Evolutionary conservation across 2,113 vertebrate species (phyloP).

Genomic region (Corvus hawaiiensis): DNA sequence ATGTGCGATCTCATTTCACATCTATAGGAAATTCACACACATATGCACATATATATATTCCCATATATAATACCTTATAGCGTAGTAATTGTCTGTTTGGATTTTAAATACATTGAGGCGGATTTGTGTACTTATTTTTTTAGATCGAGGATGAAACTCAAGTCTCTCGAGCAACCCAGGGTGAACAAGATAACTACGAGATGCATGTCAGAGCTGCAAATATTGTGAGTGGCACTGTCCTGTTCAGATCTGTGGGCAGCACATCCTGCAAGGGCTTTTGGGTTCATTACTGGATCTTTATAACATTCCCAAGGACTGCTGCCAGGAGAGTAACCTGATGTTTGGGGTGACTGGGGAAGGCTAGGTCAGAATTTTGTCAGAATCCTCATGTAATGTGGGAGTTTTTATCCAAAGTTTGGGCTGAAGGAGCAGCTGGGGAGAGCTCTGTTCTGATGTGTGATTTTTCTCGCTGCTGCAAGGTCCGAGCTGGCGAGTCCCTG

Average conservation of each 20-base stretch:
- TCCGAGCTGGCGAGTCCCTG: conserved; percentile 93
- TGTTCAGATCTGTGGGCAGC: not conserved
- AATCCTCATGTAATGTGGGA: accelerated
- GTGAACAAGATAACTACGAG: conserved; percentile 96
- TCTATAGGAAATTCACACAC: not conserved
- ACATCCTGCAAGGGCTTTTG: not conserved
- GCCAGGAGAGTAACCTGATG: not conserved
- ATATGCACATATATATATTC: not conserved
- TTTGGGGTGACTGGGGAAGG: not conserved
- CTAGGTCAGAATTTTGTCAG: not conserved
- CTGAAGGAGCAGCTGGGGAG: not conserved
- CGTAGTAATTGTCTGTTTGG: not conserved
- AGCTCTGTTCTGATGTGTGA: not conserved
- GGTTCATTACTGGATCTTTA: not conserved
- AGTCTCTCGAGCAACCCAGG: conserved; percentile 91
- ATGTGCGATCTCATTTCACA: not conserved
- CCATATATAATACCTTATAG: not conserved
- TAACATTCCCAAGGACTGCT: not conserved
- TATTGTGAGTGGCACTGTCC: conserved; percentile 80
- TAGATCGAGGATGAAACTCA: conserved; percentile 98
- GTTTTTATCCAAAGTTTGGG: not conserved
- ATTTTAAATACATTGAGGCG: not conserved
- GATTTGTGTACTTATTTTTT: not conserved
- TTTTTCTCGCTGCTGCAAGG: conserved; percentile 63
- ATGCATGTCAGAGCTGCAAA: conserved; percentile 98